Evolutionary conservation across 1,140 invertebrate species (phyloP), one percentile per base, ranked within the genome.

Genomic region (Leptinotarsa lineolata): DNA sequence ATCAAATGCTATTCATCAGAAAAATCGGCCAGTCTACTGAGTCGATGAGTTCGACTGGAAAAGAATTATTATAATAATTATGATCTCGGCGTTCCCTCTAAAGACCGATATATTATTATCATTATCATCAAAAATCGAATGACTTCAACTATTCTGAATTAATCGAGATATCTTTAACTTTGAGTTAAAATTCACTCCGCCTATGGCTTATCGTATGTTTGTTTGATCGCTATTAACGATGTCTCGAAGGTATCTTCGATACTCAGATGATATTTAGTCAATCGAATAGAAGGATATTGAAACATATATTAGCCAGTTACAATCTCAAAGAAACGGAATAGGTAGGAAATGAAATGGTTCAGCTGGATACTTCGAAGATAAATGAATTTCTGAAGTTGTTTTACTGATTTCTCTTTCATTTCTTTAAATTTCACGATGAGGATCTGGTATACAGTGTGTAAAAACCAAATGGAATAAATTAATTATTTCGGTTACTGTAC

Each of bases 321-420:
- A 54, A 54, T 54, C 13, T 54, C 4, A 16, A 54, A 54, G 48
- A n/a, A 54, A 54, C 30, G 30, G 30, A 30, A 30, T 30, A 8
- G 30, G 30, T 30, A 54, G 48, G 48, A 54, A 54, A 54, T 54
- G 48, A 54, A 54, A 54, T n/a, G 48, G 48, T 54, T n/a, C n/a
- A 15, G n/a, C 15, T 5, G 48, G n/a, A 54, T 54, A 54, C 48
- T n/a, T 6, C 48, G n/a, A n/a, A 54, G n/a, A n/a, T 16, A 54
- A 13, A 46, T 46, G 13, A 46, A 46, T 6, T 13, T 54, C 48
- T 30, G 30, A 8, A 30, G 30, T 30, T 16, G 48, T 54, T 54
- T 54, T 54, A 15, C 13, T 16, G 15, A 16, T 12, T 54, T 54
- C 13, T 2, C 0, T 48, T 54, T 54, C 13, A 12, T 3, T 1